These are phyloP conservation scores for Sinella curviseta DNA, from an alignment of 1,140 invertebrate genomes.

Conservation along the genomic window DNA sequence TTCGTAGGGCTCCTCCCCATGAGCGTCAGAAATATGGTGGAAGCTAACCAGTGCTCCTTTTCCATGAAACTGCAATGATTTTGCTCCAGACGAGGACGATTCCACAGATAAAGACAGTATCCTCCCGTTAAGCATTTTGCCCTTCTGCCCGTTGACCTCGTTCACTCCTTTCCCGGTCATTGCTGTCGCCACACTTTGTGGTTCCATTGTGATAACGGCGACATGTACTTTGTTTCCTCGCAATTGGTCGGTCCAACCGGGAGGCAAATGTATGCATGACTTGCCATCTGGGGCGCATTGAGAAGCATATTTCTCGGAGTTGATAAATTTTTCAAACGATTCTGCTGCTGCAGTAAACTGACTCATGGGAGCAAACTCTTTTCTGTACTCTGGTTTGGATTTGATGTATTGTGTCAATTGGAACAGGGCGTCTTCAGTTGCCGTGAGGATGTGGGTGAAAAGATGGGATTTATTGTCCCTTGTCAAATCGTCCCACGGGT, in stretches of 20 bases:
- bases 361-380: no score
- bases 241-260: no score
- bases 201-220: not conserved
- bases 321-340: no score
- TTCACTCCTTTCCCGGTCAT: not conserved
- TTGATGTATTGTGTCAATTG: no score
- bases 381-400: no score
- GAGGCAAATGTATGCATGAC: no score
- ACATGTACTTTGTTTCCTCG: not conserved
- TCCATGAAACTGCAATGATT: not conserved
- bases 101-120: not conserved
- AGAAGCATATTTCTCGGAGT: no score
- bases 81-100: not conserved
- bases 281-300: no score
- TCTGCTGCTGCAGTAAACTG: no score
- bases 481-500: not conserved
- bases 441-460: not conserved
- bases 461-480: not conserved
- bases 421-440: not conserved
- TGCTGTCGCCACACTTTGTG: not conserved
- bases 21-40: constrained; percentile 15
- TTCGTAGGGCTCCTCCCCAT: not conserved
- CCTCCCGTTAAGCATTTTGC: not conserved
- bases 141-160: not conserved
- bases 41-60: constrained; percentile 20